A percentile compares a stretch with the other conserved stretches of the same genome.
Conservation (phyloP, 1,140 invertebrate genomes). For the Magallana ariakensis region DNA sequence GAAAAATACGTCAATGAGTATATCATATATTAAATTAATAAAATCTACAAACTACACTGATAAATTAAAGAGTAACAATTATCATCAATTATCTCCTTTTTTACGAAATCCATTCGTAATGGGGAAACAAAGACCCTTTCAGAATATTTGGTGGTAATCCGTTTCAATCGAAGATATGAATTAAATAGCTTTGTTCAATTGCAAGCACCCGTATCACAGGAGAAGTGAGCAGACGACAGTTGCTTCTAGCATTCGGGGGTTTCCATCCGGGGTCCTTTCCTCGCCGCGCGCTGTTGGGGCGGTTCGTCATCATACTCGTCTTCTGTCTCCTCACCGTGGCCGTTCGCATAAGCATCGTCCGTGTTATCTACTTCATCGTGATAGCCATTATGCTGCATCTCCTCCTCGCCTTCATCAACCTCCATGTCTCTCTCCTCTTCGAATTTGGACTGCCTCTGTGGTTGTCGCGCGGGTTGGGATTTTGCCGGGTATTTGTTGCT, state of each 20-base stretch:
- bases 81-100: background rate
- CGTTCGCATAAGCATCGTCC: background rate
- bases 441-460: background rate
- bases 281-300: background rate
- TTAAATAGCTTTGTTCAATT: no score
- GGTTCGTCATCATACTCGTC: conserved; percentile 31
- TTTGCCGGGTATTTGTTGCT: conserved; percentile 25
- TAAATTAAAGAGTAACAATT: background rate
- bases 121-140: no score
- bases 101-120: background rate
- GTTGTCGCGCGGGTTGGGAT: background rate
- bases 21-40: background rate
- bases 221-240: no score
- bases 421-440: conserved; percentile 42
- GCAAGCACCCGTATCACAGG: background rate
- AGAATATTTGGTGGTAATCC: no score
- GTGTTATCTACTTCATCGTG: background rate
- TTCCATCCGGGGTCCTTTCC: conserved; percentile 40
- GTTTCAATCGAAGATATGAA: no score
- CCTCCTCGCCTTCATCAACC: conserved; percentile 2
- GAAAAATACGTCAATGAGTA: background rate
- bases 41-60: background rate
- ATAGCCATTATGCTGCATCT: conserved; percentile 18
- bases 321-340: background rate
- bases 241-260: conserved; percentile 36